Evolutionary conservation across 1,140 invertebrate genomes (phyloP), one percentile per base, ranked within the genome.

Genomic region (Nasonia giraulti): DNA sequence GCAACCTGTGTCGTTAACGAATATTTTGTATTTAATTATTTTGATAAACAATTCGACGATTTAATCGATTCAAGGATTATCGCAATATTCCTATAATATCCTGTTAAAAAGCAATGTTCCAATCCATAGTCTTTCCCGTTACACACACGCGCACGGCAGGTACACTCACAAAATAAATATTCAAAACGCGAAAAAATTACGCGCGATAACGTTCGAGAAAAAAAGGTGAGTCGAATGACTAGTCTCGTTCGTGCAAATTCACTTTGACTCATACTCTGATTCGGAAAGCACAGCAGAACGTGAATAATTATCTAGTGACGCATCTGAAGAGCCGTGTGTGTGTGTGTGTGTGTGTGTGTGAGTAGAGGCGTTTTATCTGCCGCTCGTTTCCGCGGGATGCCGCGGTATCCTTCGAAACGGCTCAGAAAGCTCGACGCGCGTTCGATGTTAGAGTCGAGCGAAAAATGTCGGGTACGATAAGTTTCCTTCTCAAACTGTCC

Each of bases 301-400:
- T 73, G 79, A 85, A 87, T 84, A 78, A 86, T 87, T 75, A 40
- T 66, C 23, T 85, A 87, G 87, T 89, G 87, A 87, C 88, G 82
- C 84, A 89, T 55, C 82, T 66, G 79, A 69, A 80, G 33, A 37
- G 33, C 4, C 5, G 33, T 1, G 27, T 27, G 44, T 17, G 62
- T 55, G 17, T n/a, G 33, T 1, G 27, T 27, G 33, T 1, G 27
- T 27, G 33, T 1, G 27, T 27, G 44, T 17, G 62, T 55, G 17
- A 17, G 17, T 17, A 50, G 27, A 47, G 31, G 40, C 37, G 40
- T 85, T 86, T 90, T 90, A 91, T 91, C 89, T 75, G 76, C 69
- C 14, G 80, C 66, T 87, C 85, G 88, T 87, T 90, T 90, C 90
- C 89, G 89, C 83, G 86, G 87, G 85, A 90, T 88, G 78, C 87